A percentile compares a stretch with the other conserved stretches of the same genome.
These are phyloP conservation scores for Calliopsis andreniformis DNA, from an alignment of 1,140 invertebrate species.

Conservation along the genomic window DNA sequence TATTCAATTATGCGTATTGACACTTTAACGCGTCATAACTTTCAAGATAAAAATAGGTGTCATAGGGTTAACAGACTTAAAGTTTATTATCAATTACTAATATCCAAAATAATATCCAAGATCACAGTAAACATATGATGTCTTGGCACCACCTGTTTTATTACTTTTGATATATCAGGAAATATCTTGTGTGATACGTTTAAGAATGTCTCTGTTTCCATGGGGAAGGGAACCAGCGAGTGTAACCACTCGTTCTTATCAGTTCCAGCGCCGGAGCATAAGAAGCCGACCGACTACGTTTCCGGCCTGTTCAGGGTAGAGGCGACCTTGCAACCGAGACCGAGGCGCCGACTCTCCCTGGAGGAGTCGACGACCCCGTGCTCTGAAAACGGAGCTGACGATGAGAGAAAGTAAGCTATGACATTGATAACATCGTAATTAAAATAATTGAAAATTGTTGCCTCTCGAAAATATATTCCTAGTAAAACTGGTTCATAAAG, in stretches of 20 bases:
- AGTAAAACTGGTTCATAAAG: not conserved
- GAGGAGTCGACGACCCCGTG: constrained; percentile 68
- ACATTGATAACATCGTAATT: not conserved
- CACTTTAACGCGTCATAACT: constrained; percentile 61
- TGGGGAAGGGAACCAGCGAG: too few relatives aligned
- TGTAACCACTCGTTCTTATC: constrained; percentile 62
- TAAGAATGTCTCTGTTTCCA: too few relatives aligned
- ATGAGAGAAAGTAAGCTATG: constrained; percentile 76
- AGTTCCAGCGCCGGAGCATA: constrained; percentile 87
- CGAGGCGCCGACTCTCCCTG: constrained; percentile 76
- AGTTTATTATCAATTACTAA: too few relatives aligned
- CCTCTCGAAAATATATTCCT: not conserved
- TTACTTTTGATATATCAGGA: too few relatives aligned
- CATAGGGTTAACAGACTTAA: too few relatives aligned
- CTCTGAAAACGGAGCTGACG: constrained; percentile 71
- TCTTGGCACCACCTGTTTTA: too few relatives aligned
- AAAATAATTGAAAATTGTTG: not conserved
- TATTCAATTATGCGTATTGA: constrained; percentile 76
- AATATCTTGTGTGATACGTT: too few relatives aligned
- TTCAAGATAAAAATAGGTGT: constrained; percentile 60
- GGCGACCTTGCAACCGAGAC: constrained; percentile 82
- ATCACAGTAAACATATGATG: too few relatives aligned
- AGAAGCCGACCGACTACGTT: constrained; percentile 90
- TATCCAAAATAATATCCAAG: too few relatives aligned
- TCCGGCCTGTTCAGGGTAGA: constrained; percentile 89